Base-by-base conservation (phyloP, 2,888 invertebrate genomes). In the Melanotus villosus region DNA sequence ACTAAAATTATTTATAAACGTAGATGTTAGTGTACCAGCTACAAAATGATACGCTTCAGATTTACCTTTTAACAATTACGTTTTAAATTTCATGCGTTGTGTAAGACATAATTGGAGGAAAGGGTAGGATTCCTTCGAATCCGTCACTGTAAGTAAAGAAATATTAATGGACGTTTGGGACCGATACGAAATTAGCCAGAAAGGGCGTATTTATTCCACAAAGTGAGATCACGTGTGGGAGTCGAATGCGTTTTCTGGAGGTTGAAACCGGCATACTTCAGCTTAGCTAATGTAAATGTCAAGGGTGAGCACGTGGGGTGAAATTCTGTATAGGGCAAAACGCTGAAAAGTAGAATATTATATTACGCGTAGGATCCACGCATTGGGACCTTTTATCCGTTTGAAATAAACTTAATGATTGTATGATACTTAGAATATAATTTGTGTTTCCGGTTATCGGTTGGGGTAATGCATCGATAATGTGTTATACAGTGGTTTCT, bases 301-400 rank as follows among this genome's bases (percentile, higher is more conserved):
- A 67, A 54, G 57, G 70, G 70, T 70, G 60, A 70, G 43, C 57
- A 65, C 70, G 70, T 67, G 66, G 66, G 70, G 19, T 1, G 32
- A 52, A 52, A 23, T 26, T 30, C 10, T 52, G 30, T 32, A 16
- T 18, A 52, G 32, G 52, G 18, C 12, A 32, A 32, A 50, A 32
- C 9, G 30, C 7, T 14, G 52, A 47, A 47, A 47, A 47, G 47
- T 47, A 26, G 3, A 23, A 47, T 23, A 14, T 47, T 3, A 21
- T 26, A 23, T 47, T 47, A 23, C 47, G 23, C 19, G 41, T 41
- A 41, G 16, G 18, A 2, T 26, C 7, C 26, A 26, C 26, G 7
- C 26, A 7, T n/a, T n/a, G 26, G 26, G 26, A 7, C 4, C 26
- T 3, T 26, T 26, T 26, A 7, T 7, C 3, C 26, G 4, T n/a